A percentile compares a stretch with the other conserved stretches of the same genome.
These are phyloP conservation scores for Hozukius guyotensis DNA, from an alignment of 2,797 vertebrate genomes.

Conservation along the genomic window DNA sequence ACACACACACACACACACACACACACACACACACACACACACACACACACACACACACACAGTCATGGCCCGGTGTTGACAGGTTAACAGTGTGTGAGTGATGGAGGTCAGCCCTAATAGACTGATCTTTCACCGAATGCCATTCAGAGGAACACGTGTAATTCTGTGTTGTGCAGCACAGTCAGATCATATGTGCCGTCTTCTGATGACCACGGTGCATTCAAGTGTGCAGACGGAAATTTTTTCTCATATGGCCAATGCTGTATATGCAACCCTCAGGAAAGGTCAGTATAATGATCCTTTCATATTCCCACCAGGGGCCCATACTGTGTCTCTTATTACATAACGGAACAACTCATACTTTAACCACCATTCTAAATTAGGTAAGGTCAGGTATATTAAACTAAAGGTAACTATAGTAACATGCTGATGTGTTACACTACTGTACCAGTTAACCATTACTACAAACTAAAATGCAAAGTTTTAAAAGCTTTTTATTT, in stretches of 20 bases:
- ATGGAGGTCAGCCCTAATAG: slow-evolving; percentile 40
- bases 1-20: neutral
- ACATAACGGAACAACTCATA: neutral
- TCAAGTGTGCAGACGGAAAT: neutral
- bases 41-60: neutral
- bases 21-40: neutral
- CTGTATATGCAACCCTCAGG: neutral
- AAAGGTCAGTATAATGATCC: neutral
- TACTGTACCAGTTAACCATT: neutral
- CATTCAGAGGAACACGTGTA: slow-evolving; percentile 11
- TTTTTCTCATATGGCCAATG: neutral
- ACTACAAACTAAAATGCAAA: neutral
- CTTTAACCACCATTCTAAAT: neutral
- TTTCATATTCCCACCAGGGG: neutral
- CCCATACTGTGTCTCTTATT: neutral
- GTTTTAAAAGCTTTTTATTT: neutral
- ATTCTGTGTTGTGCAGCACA: slow-evolving; percentile 1
- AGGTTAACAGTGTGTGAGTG: slow-evolving; percentile 44
- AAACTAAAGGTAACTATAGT: neutral
- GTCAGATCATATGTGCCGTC: neutral
- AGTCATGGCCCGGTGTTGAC: slow-evolving; percentile 19
- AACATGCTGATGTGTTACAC: neutral
- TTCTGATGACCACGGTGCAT: neutral
- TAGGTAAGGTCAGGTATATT: neutral
- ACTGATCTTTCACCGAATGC: slow-evolving; percentile 23